A percentile compares a stretch with the other conserved stretches of the same genome.
Conservation (phyloP, 2,888 invertebrate species). For the Embidobia sp. region DNA sequence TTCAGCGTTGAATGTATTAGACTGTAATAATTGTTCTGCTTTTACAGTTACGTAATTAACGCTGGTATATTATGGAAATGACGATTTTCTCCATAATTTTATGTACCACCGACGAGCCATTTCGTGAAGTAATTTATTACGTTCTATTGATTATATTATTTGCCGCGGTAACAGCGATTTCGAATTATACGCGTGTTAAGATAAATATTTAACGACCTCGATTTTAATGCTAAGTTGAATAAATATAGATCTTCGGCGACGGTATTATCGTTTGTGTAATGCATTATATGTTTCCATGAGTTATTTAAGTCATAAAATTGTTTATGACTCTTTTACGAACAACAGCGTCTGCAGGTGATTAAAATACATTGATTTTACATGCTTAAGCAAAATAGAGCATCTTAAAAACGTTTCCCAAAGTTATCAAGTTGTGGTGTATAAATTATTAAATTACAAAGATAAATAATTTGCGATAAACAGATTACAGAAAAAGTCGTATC, state of each 20-base stretch:
- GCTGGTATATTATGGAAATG: constrained; percentile 20
- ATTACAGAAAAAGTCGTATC: too few species aligned
- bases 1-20: constrained; percentile 14
- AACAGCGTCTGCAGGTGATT: too few species aligned
- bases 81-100: constrained; percentile 26
- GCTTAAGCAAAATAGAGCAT: too few species aligned
- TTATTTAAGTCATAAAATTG: too few species aligned
- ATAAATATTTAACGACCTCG: constrained; percentile 33
- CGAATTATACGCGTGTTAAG: constrained; percentile 1
- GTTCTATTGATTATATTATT: constrained; percentile 4
- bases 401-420: too few species aligned
- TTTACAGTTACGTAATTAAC: constrained; percentile 46
- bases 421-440: too few species aligned
- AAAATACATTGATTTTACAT: too few species aligned
- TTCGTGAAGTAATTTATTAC: constrained; percentile 13
- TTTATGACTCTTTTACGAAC: too few species aligned
- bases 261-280: neutral
- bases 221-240: constrained; percentile 18
- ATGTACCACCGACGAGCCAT: neutral
- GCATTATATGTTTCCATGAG: too few species aligned
- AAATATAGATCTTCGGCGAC: constrained; percentile 22
- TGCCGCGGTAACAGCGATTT: constrained; percentile 13
- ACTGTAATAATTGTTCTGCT: constrained; percentile 47
- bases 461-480: too few species aligned
- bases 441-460: too few species aligned